Base-by-base conservation (phyloP, 2,113 vertebrate genomes). In the Aspiorhynchus laticeps region DNA sequence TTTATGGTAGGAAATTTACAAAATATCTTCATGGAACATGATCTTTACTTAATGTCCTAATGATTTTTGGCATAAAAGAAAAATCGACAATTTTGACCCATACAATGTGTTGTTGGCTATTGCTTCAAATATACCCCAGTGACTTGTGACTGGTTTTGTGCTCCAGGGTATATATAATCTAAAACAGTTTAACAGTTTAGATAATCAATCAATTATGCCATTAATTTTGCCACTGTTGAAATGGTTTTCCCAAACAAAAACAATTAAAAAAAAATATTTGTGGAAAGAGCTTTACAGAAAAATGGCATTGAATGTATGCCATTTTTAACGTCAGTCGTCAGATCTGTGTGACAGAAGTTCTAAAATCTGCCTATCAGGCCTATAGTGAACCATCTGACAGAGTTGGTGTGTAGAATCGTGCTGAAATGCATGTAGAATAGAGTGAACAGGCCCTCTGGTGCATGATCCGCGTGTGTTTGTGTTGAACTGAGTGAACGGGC, bases 401-500 rank as follows among this genome's bases (percentile, higher is more conserved):
- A 73, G n/a, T 21, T 26, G 21, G 38, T 31, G 9, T 43, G 80
- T 26, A 21, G 56, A 28, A 53, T 33, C 46, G 77, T 14, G 51
- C 17, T 11, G 51, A 80, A 59, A 36, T 24, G 51, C 15, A 65
- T 28, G 80, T 19, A 11, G 61, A 67, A 48, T 4, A 12, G 56
- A 21, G 80, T 24, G 81, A 28, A 15, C 67, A 56, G 82, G 82
- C 82, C 82, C 63, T 73, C 26, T 5, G 15, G 31, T 17, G 46
- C 77, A 80, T 36, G 77, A 80, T 38, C 19, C 36, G 15, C 56
- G 2, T 26, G 21, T 61, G 78, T 80, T 61, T 33, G 63, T 82
- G 59, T 61, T 36, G 78, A 59, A 61, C 31, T 21, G 76, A 53
- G 76, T 7, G 53, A 33, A 31, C 15, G 38, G 83, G 83, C 83